phyloP scores from a whole-genome alignment of 1,140 invertebrate genomes.

The Lordiphosa stackelbergi region DNA sequence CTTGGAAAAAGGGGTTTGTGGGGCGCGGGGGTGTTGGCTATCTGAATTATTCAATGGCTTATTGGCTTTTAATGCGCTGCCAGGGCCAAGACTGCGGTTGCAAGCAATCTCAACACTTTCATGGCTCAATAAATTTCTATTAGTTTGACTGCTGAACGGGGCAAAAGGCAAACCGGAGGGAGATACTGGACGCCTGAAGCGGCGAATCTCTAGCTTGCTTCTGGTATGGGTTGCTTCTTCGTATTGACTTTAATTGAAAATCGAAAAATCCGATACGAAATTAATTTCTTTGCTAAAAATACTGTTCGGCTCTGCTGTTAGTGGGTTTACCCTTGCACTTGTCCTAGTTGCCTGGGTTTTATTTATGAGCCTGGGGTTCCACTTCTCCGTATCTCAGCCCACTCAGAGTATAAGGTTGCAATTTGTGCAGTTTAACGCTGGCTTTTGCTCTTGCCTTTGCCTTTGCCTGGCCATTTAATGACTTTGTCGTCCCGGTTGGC shows the following conservation, averaged over 20 bases:
- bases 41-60: conserved; percentile 64
- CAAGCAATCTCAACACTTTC: conserved; percentile 66
- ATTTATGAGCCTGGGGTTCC: conserved; percentile 54
- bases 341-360: conserved; percentile 35
- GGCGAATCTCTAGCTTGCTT: conserved; percentile 13
- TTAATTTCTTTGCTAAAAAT: conserved; percentile 74
- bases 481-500: conserved; percentile 62
- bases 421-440: conserved; percentile 75
- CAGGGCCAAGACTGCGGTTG: conserved; percentile 12
- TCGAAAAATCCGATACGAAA: conserved; percentile 75
- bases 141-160: conserved; percentile 40
- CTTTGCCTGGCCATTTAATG: conserved; percentile 51
- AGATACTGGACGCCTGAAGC: not conserved
- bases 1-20: not conserved
- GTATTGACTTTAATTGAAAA: conserved; percentile 75
- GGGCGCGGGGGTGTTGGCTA: not conserved
- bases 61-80: conserved; percentile 64
- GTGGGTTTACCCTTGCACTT: conserved; percentile 50
- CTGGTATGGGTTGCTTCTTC: conserved; percentile 21
- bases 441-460: conserved; percentile 54
- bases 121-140: conserved; percentile 74
- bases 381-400: conserved; percentile 12
- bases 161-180: conserved; percentile 13
- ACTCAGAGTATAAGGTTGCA: conserved; percentile 60
- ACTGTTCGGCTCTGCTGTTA: conserved; percentile 39